Conservation (phyloP, 1,140 invertebrate species). For the Lepidurus couesii region DNA sequence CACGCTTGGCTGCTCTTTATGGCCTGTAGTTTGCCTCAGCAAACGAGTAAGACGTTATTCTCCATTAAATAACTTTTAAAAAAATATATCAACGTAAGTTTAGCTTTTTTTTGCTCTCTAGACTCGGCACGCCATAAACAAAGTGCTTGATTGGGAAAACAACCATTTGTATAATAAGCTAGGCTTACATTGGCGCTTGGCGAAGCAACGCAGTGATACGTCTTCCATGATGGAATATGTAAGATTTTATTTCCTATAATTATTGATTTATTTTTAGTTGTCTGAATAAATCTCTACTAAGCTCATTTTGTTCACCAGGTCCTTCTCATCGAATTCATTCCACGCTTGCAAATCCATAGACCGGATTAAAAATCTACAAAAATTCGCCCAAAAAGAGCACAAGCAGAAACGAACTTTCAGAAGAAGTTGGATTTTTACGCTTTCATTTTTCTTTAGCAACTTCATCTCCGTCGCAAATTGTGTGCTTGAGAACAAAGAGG, state of each 20-base stretch:
- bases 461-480: not conserved
- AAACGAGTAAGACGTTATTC: conserved; percentile 74
- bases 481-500: not conserved
- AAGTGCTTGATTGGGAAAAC: conserved; percentile 94
- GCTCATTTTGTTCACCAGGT: conserved; percentile 51
- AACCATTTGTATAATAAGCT: conserved; percentile 92
- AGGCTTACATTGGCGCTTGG: conserved; percentile 83
- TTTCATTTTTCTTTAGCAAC: not conserved
- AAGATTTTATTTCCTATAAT: conserved; percentile 46
- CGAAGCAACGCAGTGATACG: conserved; percentile 89
- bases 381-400: not conserved
- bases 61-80: not conserved
- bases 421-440: not conserved
- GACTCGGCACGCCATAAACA: conserved; percentile 91
- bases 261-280: conserved; percentile 27
- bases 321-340: conserved; percentile 88
- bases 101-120: conserved; percentile 49
- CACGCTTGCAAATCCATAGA: conserved; percentile 88
- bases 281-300: not conserved
- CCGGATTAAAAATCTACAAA: conserved; percentile 62
- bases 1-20: conserved; percentile 90
- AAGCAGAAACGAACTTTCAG: not conserved
- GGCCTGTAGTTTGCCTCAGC: conserved; percentile 94
- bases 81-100: too few relatives aligned
- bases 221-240: conserved; percentile 98